These are phyloP conservation scores for Synchiropus splendidus DNA, from an alignment of 2,113 vertebrate genomes.

Conservation along the genomic window DNA sequence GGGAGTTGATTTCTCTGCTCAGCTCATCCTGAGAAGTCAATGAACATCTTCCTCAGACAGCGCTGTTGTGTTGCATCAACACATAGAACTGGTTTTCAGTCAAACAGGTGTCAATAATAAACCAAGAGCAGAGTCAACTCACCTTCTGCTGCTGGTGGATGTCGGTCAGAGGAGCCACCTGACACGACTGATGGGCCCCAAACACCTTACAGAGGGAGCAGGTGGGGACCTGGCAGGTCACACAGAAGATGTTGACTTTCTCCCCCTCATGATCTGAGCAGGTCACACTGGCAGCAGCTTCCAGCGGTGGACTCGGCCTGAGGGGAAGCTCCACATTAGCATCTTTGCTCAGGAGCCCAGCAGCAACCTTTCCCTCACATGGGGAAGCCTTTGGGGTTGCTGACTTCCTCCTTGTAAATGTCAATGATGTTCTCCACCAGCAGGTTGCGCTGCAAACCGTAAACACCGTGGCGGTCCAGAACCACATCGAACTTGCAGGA, in stretches of 20 bases:
- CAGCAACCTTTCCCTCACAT: slow-evolving; percentile 43
- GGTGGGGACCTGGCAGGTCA: slow-evolving; percentile 64
- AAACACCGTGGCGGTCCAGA: slow-evolving; percentile 72
- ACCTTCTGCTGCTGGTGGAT: slow-evolving; percentile 69
- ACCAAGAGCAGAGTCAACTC: no score
- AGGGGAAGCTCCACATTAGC: no score
- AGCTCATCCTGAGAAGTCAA: slow-evolving; percentile 53
- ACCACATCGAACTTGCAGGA: slow-evolving; percentile 67
- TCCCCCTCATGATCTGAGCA: slow-evolving; percentile 69
- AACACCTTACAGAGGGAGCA: slow-evolving; percentile 78
- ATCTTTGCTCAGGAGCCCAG: no score
- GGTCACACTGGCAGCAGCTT: slow-evolving; percentile 24
- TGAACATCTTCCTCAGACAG: not conserved
- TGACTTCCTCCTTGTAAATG: slow-evolving; percentile 67
- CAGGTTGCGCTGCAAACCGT: slow-evolving; percentile 70
- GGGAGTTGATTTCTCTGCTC: slow-evolving; percentile 44
- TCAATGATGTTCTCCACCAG: slow-evolving; percentile 76
- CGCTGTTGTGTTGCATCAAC: no score
- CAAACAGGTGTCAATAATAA: no score
- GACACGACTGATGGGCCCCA: slow-evolving; percentile 64
- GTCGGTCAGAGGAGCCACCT: slow-evolving; percentile 63
- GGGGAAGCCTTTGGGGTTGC: slow-evolving; percentile 13
- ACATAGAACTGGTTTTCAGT: no score
- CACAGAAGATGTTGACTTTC: slow-evolving; percentile 74
- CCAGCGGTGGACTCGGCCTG: slow-evolving; percentile 25